Conservation (phyloP, 64 coral and sea anemone genomes). For the Platygyra sinensis region DNA sequence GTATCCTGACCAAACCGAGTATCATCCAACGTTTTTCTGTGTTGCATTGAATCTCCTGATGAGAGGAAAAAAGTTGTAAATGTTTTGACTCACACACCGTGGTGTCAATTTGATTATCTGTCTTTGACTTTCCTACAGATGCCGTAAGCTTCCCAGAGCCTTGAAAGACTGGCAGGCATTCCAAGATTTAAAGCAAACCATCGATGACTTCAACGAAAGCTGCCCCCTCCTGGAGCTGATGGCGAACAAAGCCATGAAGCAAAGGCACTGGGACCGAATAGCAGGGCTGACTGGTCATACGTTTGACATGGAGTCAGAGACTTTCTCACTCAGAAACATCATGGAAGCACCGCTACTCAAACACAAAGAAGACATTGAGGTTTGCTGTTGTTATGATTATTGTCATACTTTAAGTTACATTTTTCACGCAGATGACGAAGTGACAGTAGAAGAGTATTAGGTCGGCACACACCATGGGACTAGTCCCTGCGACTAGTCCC, state of each 20-base stretch:
- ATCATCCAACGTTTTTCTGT: too few species aligned
- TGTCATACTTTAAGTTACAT: background rate
- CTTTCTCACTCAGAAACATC: constrained; percentile 94
- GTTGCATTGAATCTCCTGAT: too few species aligned
- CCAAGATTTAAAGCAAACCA: constrained; percentile 90
- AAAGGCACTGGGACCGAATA: constrained; percentile 92
- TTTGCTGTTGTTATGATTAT: background rate
- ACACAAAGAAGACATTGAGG: constrained; percentile 98
- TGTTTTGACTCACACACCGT: background rate
- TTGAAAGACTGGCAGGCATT: constrained; percentile 99
- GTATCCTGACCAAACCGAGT: too few species aligned
- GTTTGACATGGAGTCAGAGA: constrained; percentile 97
- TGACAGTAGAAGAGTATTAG: too few species aligned
- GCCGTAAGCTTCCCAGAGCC: constrained; percentile 92
- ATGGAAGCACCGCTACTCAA: constrained; percentile 98
- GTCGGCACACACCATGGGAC: too few species aligned
- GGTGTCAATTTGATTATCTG: background rate
- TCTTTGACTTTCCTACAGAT: constrained; percentile 37
- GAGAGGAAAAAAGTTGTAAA: background rate
- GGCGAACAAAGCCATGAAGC: constrained; percentile 99
- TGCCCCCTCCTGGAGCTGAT: constrained; percentile 93
- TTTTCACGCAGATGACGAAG: background rate
- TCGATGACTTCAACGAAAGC: constrained; percentile 99
- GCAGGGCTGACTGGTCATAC: constrained; percentile 89
- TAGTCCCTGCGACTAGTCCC: too few species aligned